Evolutionary conservation across 2,797 vertebrate genomes (phyloP).

Genomic region (Enteromius thamalakanensis): DNA sequence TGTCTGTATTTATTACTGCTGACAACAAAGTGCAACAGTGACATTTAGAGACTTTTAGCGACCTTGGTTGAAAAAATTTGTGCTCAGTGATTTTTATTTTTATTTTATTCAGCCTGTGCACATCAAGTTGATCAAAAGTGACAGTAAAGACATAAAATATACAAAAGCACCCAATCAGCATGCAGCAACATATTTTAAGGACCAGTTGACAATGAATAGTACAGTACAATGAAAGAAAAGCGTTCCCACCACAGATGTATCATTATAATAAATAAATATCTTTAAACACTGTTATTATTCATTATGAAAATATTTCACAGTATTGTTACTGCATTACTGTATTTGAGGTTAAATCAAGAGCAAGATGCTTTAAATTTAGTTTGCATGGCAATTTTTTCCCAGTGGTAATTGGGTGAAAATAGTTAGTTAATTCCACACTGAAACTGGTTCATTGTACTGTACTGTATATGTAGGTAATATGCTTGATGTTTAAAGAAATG

Average conservation of each 20-base stretch:
- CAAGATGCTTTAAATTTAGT: background rate
- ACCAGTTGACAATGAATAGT: background rate
- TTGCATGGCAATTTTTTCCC: background rate
- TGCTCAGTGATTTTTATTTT: background rate
- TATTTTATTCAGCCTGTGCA: background rate
- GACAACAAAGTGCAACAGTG: background rate
- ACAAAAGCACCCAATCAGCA: background rate
- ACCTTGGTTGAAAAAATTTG: background rate
- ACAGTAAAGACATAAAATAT: background rate
- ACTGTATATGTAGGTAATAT: background rate
- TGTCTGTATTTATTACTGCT: constrained; percentile 12
- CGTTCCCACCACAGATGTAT: background rate
- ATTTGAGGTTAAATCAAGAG: background rate
- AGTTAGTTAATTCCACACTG: background rate
- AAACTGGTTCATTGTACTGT: background rate
- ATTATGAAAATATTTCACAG: background rate
- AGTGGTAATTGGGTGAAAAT: background rate
- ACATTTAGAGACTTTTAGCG: background rate
- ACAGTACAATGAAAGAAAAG: background rate
- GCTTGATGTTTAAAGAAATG: background rate
- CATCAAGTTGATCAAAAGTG: background rate
- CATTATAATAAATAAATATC: background rate
- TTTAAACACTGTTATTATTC: background rate
- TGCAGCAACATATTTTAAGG: background rate
- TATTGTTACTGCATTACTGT: background rate